Base-by-base conservation (phyloP, 1,140 invertebrate species). In the Pachypeltis micranthus region DNA sequence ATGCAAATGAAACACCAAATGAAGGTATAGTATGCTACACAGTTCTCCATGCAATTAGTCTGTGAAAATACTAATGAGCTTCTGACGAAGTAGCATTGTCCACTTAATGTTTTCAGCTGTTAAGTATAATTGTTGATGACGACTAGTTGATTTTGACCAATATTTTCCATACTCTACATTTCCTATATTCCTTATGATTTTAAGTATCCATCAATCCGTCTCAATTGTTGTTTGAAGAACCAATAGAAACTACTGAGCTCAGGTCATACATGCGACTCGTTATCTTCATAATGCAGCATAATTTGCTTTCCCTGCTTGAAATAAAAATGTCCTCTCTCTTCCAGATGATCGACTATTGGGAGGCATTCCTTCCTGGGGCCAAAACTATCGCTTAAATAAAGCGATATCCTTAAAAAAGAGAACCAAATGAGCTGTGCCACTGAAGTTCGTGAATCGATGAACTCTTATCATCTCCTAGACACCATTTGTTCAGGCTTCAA, bases 1-100 rank as follows among this genome's bases (percentile, higher is more conserved):
- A 84, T 88, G 60, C 87, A 98, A 73, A 84, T 98, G 79, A 87
- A 90, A 63, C 93, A 94, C 73, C 95, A 99, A 76, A 87, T 96
- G 72, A 88, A 96, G 83, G 91, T 94, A 73, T 55, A 47, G 31
- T 66, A 23, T 61, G 26, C 2, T 44, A 24, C 1, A 31, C 12
- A 61, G 27, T 2, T 26, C 10, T 62, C 27, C 26, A 29, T 57
- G 54, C 25, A 31, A 23, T 54, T 28, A 19, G 4, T 1, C 29
- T 12, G 31, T 54, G 2, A 19, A 28, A 55, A 28, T n/a, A 26
- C 14, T 63, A n/a, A n/a, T n/a, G n/a, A n/a, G n/a, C 29, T 31
- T 14, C 10, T 25, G 10, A 61, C 3, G 24, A 29, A 28, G 4
- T 3, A 1, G n/a, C 27, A 26, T n/a, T n/a, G n/a, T n/a, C n/a